These are phyloP conservation scores for Chascanopsetta lugubris DNA, from an alignment of 2,113 vertebrate species.

Conservation along the genomic window DNA sequence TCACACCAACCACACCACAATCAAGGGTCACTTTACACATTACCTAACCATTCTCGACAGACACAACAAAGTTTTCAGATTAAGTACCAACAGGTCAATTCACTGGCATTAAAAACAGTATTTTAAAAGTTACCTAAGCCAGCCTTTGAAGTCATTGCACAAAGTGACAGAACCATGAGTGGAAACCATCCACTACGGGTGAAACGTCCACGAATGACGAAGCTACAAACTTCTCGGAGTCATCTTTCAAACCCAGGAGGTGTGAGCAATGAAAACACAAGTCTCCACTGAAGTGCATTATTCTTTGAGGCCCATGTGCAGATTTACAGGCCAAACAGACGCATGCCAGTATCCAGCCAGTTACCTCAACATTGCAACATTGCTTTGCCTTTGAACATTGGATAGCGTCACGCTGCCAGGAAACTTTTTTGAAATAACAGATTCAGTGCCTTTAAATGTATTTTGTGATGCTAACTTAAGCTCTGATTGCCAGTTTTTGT, in stretches of 20 bases:
- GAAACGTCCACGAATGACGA: not conserved
- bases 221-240: not conserved
- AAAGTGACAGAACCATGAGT: not conserved
- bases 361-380: constrained; percentile 15
- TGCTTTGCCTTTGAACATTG: not conserved
- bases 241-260: not conserved
- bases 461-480: constrained; percentile 8
- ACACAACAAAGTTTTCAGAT: too few relatives aligned
- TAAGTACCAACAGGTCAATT: too few relatives aligned
- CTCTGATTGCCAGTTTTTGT: not conserved
- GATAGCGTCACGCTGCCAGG: constrained; percentile 6
- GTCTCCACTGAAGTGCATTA: not conserved
- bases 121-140: too few relatives aligned
- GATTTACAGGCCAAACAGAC: not conserved
- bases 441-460: constrained; percentile 15
- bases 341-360: constrained; percentile 14
- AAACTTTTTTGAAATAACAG: constrained; percentile 22
- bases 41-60: too few relatives aligned
- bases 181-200: not conserved
- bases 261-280: not conserved
- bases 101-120: too few relatives aligned
- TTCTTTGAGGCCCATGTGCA: not conserved
- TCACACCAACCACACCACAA: too few relatives aligned
- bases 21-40: too few relatives aligned
- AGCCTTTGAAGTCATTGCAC: not conserved